phyloP scores from a whole-genome alignment of 2,888 invertebrate genomes.

The Patella ulyssiponensis region DNA sequence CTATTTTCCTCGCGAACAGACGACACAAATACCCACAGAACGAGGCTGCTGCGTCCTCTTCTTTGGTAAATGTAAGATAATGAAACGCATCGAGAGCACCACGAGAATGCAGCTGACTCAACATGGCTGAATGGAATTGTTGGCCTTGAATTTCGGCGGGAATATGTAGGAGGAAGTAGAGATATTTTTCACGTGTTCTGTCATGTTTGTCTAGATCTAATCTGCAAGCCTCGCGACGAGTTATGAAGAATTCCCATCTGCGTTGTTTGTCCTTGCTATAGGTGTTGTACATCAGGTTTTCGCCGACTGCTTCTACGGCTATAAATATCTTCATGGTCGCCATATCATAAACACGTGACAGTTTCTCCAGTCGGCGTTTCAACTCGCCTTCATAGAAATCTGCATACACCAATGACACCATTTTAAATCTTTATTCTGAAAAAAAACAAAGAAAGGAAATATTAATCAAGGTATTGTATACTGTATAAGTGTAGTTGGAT shows the following conservation, averaged over 20 bases:
- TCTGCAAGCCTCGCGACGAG: constrained; percentile 56
- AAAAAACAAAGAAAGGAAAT: too few species aligned
- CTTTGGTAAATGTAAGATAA: constrained; percentile 11
- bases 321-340: constrained; percentile 65
- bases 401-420: neutral
- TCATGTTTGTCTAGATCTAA: constrained; percentile 58
- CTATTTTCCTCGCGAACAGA: constrained; percentile 57
- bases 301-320: constrained; percentile 57
- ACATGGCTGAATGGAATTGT: constrained; percentile 53
- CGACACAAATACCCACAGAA: constrained; percentile 56
- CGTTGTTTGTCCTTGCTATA: constrained; percentile 45
- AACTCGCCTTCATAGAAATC: constrained; percentile 43
- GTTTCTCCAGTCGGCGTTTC: constrained; percentile 55
- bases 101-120: constrained; percentile 46
- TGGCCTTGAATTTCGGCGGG: constrained; percentile 55
- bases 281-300: constrained; percentile 49
- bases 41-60: constrained; percentile 29
- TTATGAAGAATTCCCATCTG: constrained; percentile 56
- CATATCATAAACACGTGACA: constrained; percentile 58
- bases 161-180: constrained; percentile 50
- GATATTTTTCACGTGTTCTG: constrained; percentile 50
- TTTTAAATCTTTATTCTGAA: too few species aligned
- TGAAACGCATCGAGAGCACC: constrained; percentile 56
- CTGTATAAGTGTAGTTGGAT: too few species aligned
- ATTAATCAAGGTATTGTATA: too few species aligned